Evolutionary conservation across 2,888 invertebrate species (phyloP), one percentile per base, ranked within the genome.

Genomic region (Cosmopolites sordidus): DNA sequence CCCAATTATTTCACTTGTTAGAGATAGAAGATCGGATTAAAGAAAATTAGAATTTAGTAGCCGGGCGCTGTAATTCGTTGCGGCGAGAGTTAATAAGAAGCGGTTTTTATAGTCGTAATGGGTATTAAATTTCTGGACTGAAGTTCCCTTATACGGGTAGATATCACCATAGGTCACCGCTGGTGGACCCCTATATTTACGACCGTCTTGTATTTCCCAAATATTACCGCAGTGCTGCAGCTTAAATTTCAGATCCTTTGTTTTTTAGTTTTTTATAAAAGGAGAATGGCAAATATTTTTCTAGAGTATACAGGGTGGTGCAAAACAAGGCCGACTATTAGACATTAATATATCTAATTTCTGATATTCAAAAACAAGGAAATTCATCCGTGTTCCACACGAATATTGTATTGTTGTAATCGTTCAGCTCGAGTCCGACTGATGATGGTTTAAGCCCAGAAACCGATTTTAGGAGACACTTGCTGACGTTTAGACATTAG

Each of bases 1-100:
- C 44, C 54, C 49, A 54, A 54, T 54, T 54, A 54, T 54, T 45
- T 54, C 41, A 45, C 33, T 33, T 33, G 33, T 33, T 33, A 33
- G 16, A 41, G 41, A 30, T 48, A 15, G 42, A 41, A 29, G 1
- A 16, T 41, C 41, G 30, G 39, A 41, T 48, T n/a, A 30, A 41
- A 16, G 17, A 41, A 41, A 48, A 48, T 41, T 48, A 39, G 18
- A 48, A 48, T 48, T 48, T 48, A 18, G 39, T 47, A 48, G 40
- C 17, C 30, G 16, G 30, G 14, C 27, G 2, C n/a, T 15, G n/a
- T 27, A 27, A 48, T 48, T 48, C 38, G 48, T 48, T 40, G 5
- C 30, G 6, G 14, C 22, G 33, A 33, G 33, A 33, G 33, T 33
- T 33, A 33, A 33, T 33, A 33, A 33, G 33, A 33, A 33, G 11